phyloP scores from a whole-genome alignment of 2,888 invertebrate genomes.

The Gandaritis pyraliata region DNA sequence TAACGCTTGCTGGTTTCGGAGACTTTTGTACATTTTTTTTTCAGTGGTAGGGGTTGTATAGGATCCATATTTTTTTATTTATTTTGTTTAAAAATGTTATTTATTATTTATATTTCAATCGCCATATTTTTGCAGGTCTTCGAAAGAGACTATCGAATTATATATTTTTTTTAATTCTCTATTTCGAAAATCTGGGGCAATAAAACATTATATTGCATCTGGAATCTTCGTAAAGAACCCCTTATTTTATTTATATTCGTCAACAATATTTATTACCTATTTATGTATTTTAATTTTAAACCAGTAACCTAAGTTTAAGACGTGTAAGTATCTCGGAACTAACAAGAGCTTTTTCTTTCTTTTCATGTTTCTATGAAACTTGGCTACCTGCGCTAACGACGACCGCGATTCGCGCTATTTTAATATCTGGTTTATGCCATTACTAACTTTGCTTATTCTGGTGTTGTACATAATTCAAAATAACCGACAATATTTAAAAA shows the following conservation, averaged over 20 bases:
- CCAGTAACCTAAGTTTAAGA: constrained; percentile 33
- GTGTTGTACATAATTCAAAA: constrained; percentile 60
- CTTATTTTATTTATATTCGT: neutral
- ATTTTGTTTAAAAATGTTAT: constrained; percentile 14
- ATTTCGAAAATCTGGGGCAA: no score
- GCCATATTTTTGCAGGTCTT: no score
- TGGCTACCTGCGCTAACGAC: constrained; percentile 74
- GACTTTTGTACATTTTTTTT: constrained; percentile 46
- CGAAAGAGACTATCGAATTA: no score
- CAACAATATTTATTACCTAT: constrained; percentile 15
- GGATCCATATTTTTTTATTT: neutral
- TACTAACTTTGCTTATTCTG: constrained; percentile 77
- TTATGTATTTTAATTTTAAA: constrained; percentile 10
- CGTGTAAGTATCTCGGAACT: constrained; percentile 71
- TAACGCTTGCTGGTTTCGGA: constrained; percentile 78
- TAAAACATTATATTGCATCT: no score
- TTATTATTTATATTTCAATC: constrained; percentile 14
- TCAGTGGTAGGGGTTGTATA: constrained; percentile 42
- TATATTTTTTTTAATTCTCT: no score
- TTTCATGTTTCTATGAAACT: constrained; percentile 84
- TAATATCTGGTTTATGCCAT: constrained; percentile 83
- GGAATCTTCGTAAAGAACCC: no score
- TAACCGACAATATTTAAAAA: constrained; percentile 13
- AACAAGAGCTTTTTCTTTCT: constrained; percentile 84
- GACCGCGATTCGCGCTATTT: constrained; percentile 72